These are phyloP conservation scores for Dipodomys ordii DNA, from an alignment of 2,113 vertebrate species.

Conservation along the genomic window DNA sequence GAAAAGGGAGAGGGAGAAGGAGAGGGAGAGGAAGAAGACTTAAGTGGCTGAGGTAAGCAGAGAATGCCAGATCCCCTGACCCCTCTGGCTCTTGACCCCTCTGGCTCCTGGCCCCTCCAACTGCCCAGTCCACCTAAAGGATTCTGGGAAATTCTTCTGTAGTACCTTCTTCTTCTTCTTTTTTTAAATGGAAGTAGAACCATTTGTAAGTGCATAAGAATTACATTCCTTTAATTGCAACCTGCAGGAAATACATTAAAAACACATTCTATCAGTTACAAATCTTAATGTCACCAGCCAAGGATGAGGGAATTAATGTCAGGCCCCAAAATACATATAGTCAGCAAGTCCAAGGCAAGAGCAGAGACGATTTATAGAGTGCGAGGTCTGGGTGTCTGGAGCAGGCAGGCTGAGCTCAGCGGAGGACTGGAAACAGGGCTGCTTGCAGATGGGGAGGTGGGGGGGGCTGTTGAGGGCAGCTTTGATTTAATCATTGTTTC, in stretches of 20 bases:
- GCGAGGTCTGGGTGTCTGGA: conserved; percentile 67
- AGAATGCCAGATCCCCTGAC: not conserved
- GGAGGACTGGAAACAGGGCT: conserved; percentile 67
- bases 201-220: conserved; percentile 79
- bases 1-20: not conserved
- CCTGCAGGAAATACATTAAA: conserved; percentile 86
- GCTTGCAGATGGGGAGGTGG: conserved; percentile 58
- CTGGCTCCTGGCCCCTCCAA: no score
- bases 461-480: not conserved
- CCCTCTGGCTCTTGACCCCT: not conserved
- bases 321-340: conserved; percentile 78
- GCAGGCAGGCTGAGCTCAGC: conserved; percentile 68
- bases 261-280: conserved; percentile 83
- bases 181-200: conserved; percentile 72
- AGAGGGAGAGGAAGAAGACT: not conserved
- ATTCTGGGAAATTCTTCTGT: conserved; percentile 51
- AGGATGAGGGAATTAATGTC: conserved; percentile 79
- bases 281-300: conserved; percentile 82
- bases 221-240: conserved; percentile 82
- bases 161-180: conserved; percentile 42
- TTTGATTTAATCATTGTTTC: conserved; percentile 68
- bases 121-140: conserved; percentile 1
- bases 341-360: conserved; percentile 73
- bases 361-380: conserved; percentile 81
- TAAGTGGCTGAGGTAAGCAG: not conserved